Base-by-base conservation (phyloP, 2,888 invertebrate species). In the Scrobipalpa costella region DNA sequence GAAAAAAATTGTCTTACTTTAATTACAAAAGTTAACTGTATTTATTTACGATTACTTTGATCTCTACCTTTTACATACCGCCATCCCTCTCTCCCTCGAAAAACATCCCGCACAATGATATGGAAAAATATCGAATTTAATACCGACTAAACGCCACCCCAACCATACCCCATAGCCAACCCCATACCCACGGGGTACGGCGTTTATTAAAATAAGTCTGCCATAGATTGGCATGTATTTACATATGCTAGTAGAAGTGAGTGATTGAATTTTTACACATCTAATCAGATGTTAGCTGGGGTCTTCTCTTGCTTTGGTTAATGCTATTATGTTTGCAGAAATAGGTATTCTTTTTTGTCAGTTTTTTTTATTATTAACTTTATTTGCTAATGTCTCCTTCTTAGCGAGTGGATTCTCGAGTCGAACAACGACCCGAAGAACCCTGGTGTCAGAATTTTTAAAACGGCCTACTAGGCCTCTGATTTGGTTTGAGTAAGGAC, bases 61-160 rank as follows among this genome's bases (percentile, higher is more conserved):
- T 27, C 7, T 2, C 1, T 11, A 17, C 17, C 49, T 55, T 27
- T 11, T n/a, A 73, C 76, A 84, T 86, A 77, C 73, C 27, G 57
- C 71, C 65, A 64, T 83, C 78, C 84, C 58, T 62, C 68, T 75
- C 75, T 71, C 80, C 83, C 83, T 74, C 74, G 73, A 64, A 68
- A 74, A 74, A 60, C 69, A 76, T 76, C 84, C 79, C 73, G 71
- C 72, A 84, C 81, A 83, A 80, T 86, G 86, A 86, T 86, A 87
- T 87, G 85, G 86, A 90, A 90, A 90, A 90, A 90, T 90, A 90
- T 89, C 83, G 76, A 78, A 86, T 90, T 86, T 85, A 89, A 85
- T 86, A 85, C 81, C 80, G 76, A 84, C 83, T 80, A 83, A 84
- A 82, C 80, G 77, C 21, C 55, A 27, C 40, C 58, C 58, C 58